Percentiles rank a stretch among this genome's conserved stretches.
Evolutionary conservation across 2,113 vertebrate species (phyloP).

Genomic region (Chinchilla lanigera): DNA sequence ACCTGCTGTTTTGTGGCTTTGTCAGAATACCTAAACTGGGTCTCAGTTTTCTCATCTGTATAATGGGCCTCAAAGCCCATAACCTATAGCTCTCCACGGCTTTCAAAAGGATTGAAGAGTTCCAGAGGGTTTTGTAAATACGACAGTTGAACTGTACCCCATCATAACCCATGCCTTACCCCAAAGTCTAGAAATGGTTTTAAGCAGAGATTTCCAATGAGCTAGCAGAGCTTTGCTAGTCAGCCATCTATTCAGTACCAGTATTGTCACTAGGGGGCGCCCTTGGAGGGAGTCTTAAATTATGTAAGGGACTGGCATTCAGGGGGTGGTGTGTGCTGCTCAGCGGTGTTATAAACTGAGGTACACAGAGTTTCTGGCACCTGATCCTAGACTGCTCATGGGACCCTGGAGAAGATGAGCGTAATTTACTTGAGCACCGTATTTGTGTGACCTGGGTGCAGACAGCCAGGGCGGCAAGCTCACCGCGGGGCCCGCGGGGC

Average conservation of each 20-base stretch:
- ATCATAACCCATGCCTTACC: accelerated
- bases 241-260: not conserved
- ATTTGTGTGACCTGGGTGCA: not conserved
- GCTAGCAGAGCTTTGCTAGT: not conserved
- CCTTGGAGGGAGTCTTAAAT: not conserved
- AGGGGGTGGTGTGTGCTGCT: not conserved
- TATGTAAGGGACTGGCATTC: not conserved
- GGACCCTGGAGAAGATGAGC: accelerated
- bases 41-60: not conserved
- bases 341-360: accelerated
- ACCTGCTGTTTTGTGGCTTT: not conserved
- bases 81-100: not conserved
- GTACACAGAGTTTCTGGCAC: accelerated
- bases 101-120: not conserved
- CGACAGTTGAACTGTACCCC: accelerated
- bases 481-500: accelerated
- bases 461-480: not conserved
- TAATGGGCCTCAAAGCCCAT: too few species aligned
- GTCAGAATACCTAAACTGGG: not conserved
- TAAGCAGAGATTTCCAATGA: not conserved
- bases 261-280: not conserved
- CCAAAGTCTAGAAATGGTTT: not conserved
- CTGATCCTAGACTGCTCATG: not conserved
- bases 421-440: accelerated
- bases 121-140: not conserved